Base-by-base conservation (phyloP, 1,140 invertebrate species). In the Coptotermes formosanus region DNA sequence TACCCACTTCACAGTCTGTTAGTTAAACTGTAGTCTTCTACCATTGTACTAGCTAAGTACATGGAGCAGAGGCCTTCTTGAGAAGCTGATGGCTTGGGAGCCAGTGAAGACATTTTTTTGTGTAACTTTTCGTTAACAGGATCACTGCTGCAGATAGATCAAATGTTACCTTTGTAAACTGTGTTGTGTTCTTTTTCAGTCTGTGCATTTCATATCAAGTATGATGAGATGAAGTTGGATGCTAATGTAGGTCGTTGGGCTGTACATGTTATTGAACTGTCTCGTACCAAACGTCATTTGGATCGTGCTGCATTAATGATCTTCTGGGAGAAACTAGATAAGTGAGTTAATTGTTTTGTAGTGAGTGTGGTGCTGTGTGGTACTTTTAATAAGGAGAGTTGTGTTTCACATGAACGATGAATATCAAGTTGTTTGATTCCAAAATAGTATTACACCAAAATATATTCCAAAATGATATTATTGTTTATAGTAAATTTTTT, bases 141-240 rank as follows among this genome's bases (percentile, higher is more conserved):
- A 55, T 55, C 19, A 48, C 9, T 7, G 45, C 14, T 55, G 52
- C 52, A 55, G 52, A 12, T 48, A 16, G 48, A 48, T 9, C 16
- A 21, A 21, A 16, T 55, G 14, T 55, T 21, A 55, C 52, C 52
- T 55, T 38, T 38, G 19, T 16, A n/a, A 44, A 85, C 32, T 30
- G 25, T 59, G n/a, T 69, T 87, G 9, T 85, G 9, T 11, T 89
- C 88, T 55, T 87, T 93, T 92, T 44, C 90, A 98, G 97, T 99
- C 90, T 97, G 96, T 91, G 99, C 97, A 69, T 99, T 99, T 92
- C 99, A 99, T 91, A 92, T 99, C 88, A 99, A 99, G 92, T 99
- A 96, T 91, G 96, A 98, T 89, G 98, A 99, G 91, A 96, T 99
- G 94, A 96, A 96, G 89, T 88, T 99, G 88, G 98, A 99, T 90